A percentile compares a stretch with the other conserved stretches of the same genome.
phyloP scores from a whole-genome alignment of 2,113 vertebrate genomes.

The Channa maculata region DNA sequence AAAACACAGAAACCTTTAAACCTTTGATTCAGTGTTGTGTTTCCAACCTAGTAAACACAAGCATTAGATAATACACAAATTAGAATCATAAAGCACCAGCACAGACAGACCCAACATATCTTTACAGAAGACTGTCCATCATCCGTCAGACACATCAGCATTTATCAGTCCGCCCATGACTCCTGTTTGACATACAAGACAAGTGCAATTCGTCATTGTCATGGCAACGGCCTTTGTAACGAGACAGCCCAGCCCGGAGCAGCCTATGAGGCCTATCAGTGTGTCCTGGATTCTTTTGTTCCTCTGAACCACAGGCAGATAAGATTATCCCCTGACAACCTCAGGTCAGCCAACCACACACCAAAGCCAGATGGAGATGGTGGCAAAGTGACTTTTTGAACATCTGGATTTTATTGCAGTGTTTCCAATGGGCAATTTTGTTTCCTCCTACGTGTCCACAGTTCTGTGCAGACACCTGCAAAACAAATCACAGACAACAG shows the following conservation, averaged over 20 bases:
- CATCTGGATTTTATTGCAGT: neutral
- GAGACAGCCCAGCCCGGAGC: constrained; percentile 3
- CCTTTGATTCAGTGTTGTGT: too few relatives aligned
- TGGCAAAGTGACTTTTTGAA: neutral
- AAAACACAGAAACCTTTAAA: too few relatives aligned
- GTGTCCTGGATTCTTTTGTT: constrained; percentile 10
- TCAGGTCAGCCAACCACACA: neutral
- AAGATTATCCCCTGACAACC: neutral
- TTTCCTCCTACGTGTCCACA: neutral
- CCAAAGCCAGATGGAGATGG: neutral
- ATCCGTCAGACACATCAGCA: constrained; percentile 7
- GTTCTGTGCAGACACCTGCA: neutral
- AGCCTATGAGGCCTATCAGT: neutral
- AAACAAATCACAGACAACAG: neutral
- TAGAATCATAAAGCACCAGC: neutral
- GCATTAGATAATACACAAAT: neutral
- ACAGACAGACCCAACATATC: neutral
- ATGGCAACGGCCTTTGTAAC: constrained; percentile 8
- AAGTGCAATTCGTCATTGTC: neutral
- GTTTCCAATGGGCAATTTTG: neutral
- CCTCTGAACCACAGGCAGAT: neutral
- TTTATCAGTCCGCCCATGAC: constrained; percentile 9
- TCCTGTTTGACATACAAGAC: neutral
- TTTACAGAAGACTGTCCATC: constrained; percentile 6
- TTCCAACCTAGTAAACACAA: too few relatives aligned